phyloP scores from a whole-genome alignment of 2,888 invertebrate genomes.

The Rotaria magnacalcarata region DNA sequence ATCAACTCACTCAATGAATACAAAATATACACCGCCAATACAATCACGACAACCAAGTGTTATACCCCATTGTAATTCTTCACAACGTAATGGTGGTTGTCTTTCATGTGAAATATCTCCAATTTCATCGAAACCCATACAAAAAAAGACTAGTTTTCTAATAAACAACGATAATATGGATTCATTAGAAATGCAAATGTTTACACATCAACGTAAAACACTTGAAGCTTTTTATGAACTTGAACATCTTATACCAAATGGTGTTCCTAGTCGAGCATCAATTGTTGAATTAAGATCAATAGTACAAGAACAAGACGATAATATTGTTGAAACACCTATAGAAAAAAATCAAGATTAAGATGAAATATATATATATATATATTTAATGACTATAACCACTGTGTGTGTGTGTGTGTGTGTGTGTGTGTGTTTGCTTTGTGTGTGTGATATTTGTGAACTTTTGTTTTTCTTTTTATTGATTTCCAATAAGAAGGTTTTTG shows the following conservation, averaged over 20 bases:
- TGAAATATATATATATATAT: not conserved
- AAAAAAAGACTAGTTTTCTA: not conserved
- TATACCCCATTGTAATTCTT: not conserved
- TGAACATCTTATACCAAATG: slow-evolving; percentile 6
- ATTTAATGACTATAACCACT: no score
- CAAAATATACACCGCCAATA: not conserved
- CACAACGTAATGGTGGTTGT: not conserved
- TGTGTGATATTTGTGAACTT: not conserved
- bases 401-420: no score
- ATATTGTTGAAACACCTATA: not conserved
- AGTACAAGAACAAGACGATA: slow-evolving; percentile 1
- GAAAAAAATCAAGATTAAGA: not conserved
- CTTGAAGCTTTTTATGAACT: not conserved
- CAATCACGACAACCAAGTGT: slow-evolving; percentile 25
- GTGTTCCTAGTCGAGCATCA: not conserved
- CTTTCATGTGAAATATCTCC: not conserved
- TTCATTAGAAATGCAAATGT: not conserved
- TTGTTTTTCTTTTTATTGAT: not conserved
- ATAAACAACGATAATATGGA: not conserved
- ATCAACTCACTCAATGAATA: not conserved
- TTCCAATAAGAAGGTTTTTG: not conserved
- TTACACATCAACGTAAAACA: not conserved
- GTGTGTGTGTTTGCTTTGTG: no score
- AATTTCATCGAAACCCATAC: not conserved
- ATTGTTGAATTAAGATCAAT: not conserved